Percentiles rank a stretch among this genome's conserved stretches.
phyloP scores from a whole-genome alignment of 1,140 invertebrate genomes.

The Steinernema feltiae region DNA sequence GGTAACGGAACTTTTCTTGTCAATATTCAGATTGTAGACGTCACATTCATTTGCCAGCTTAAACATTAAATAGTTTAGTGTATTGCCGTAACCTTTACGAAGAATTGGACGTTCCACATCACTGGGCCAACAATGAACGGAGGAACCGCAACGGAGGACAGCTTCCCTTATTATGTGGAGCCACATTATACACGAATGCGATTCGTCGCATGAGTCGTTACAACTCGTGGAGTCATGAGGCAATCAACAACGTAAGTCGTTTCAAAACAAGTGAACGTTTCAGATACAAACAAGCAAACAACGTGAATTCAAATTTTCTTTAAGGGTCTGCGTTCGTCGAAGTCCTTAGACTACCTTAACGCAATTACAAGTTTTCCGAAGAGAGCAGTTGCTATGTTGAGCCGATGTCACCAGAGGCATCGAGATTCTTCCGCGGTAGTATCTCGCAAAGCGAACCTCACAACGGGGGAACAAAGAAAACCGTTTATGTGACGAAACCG shows the following conservation, averaged over 20 bases:
- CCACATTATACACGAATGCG: slow-evolving; percentile 18
- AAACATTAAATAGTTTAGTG: not conserved
- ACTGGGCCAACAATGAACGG: not conserved
- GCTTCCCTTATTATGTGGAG: slow-evolving; percentile 8
- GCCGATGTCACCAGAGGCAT: not conserved
- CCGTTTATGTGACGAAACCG: not conserved
- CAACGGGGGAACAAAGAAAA: not conserved
- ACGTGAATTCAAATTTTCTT: no score
- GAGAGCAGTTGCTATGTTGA: not conserved
- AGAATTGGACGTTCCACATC: not conserved
- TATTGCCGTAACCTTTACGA: slow-evolving; percentile 20
- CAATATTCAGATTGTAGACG: not conserved
- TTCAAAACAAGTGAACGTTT: not conserved
- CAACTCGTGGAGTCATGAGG: slow-evolving; percentile 25
- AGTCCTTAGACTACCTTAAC: not conserved
- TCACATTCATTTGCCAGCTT: not conserved
- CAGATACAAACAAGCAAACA: no score
- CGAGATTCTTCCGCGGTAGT: no score
- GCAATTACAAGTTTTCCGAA: not conserved
- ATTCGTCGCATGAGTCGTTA: slow-evolving; percentile 31
- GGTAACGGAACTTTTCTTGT: not conserved
- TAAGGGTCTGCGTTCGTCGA: not conserved
- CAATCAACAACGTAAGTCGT: slow-evolving; percentile 12
- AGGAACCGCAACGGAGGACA: not conserved
- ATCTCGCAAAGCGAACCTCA: no score